A percentile compares a stretch with the other conserved stretches of the same genome.
Evolutionary conservation across 2,797 vertebrate genomes (phyloP).

Genomic region (Meda fulgida): DNA sequence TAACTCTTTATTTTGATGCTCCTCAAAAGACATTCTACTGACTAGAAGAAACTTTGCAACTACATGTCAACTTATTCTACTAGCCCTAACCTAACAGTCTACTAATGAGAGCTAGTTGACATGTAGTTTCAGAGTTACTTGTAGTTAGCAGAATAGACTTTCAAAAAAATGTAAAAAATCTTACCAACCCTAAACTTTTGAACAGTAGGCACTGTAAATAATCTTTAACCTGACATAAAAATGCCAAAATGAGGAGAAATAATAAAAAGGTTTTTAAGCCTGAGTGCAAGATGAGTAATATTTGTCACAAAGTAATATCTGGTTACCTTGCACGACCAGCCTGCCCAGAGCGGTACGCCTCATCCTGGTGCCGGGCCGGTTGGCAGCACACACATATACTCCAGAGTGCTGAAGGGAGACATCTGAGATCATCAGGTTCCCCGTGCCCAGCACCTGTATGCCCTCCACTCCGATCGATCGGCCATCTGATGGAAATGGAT

Average conservation of each 20-base stretch:
- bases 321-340: slow-evolving; percentile 81
- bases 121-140: neutral
- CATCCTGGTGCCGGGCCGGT: slow-evolving; percentile 77
- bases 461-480: slow-evolving; percentile 81
- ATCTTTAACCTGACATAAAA: neutral
- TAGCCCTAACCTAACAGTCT: too few relatives aligned
- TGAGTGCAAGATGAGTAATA: neutral
- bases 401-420: slow-evolving; percentile 80
- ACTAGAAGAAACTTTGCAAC: too few relatives aligned
- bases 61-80: too few relatives aligned
- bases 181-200: neutral
- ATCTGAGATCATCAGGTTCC: slow-evolving; percentile 84
- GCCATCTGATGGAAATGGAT: slow-evolving; percentile 70
- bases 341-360: slow-evolving; percentile 74
- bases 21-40: too few relatives aligned
- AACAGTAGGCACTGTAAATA: neutral
- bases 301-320: neutral
- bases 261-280: neutral
- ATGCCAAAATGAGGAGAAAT: neutral
- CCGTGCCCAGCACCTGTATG: slow-evolving; percentile 81
- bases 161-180: neutral
- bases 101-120: neutral
- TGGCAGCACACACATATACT: slow-evolving; percentile 81
- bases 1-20: too few relatives aligned
- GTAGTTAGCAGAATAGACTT: neutral